phyloP scores from a whole-genome alignment of 1,140 invertebrate species.

The Pseudomyrmex pallidus region DNA sequence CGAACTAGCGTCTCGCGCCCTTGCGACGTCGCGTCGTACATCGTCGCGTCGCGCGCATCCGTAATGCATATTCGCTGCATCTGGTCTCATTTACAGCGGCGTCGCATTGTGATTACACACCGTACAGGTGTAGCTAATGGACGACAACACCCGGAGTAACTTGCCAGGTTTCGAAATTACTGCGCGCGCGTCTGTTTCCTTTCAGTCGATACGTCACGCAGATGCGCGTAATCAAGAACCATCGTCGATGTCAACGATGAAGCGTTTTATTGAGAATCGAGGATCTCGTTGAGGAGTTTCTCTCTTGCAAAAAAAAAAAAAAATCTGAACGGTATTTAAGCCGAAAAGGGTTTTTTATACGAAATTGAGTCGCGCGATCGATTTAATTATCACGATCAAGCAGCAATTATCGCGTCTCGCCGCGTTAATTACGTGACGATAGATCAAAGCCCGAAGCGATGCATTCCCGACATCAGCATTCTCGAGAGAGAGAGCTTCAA shows the following conservation, averaged over 20 bases:
- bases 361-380: background rate
- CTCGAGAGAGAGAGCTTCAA: background rate
- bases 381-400: constrained; percentile 29
- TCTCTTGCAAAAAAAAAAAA: background rate
- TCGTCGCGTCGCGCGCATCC: constrained; percentile 56
- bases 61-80: constrained; percentile 59
- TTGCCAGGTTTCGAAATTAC: constrained; percentile 45
- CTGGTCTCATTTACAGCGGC: constrained; percentile 53
- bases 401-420: constrained; percentile 16
- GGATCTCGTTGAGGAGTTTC: background rate
- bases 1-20: background rate
- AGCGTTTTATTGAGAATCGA: background rate
- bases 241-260: background rate
- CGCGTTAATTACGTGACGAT: constrained; percentile 5
- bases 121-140: constrained; percentile 52
- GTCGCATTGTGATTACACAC: constrained; percentile 45
- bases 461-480: constrained; percentile 14
- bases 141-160: constrained; percentile 40
- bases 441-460: constrained; percentile 37
- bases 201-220: constrained; percentile 6
- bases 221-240: background rate
- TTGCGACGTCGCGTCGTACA: constrained; percentile 40
- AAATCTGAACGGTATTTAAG: background rate
- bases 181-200: constrained; percentile 16
- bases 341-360: background rate